Evolutionary conservation across 1,140 invertebrate species (phyloP), one percentile per base, ranked within the genome.

Genomic region (Drosophila melanica): DNA sequence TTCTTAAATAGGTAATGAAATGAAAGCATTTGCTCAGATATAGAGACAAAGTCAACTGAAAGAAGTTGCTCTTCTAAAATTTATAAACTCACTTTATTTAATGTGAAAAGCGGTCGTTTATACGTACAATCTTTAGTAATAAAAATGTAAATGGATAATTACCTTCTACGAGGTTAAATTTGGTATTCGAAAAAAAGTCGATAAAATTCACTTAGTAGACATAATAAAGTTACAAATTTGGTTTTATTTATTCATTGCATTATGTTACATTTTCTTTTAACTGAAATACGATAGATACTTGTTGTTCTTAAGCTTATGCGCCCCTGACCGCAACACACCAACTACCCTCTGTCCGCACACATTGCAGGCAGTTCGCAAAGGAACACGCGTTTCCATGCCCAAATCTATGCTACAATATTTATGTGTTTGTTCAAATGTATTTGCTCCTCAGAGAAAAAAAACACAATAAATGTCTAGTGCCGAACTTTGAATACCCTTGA

Each of bases 331-430:
- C 20, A 27, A 7, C 27, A 27, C 27, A 5, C 8, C 20, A 1
- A 1, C 45, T 18, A 11, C 10, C 20, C 10, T 1, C 20, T 5
- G 8, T 14, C 7, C 12, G 12, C 23, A 12, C 18, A 9, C 20
- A 30, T 44, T 37, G 23, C 42, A 33, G 10, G 45, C 42, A 45
- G 41, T 35, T 44, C 30, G 35, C 53, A 33, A 6, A 9, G 6
- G 33, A 35, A 35, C 33, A 35, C 33, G 33, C 33, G 33, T 9
- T 9, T 35, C 33, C 33, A 9, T 3, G 33, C 62, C 30, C 23
- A 50, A 67, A 59, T 42, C 23, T 60, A 60, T 68, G 55, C 55
- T 27, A 60, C 39, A 50, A 60, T 68, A 68, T 59, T 67, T 59
- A 51, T 67, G 54, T 51, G 41, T 33, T 63, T 54, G 47, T 11